Percentiles rank a stretch among this genome's conserved stretches.
Evolutionary conservation across 2,888 invertebrate genomes (phyloP).

Genomic region (Oscheius sp.): DNA sequence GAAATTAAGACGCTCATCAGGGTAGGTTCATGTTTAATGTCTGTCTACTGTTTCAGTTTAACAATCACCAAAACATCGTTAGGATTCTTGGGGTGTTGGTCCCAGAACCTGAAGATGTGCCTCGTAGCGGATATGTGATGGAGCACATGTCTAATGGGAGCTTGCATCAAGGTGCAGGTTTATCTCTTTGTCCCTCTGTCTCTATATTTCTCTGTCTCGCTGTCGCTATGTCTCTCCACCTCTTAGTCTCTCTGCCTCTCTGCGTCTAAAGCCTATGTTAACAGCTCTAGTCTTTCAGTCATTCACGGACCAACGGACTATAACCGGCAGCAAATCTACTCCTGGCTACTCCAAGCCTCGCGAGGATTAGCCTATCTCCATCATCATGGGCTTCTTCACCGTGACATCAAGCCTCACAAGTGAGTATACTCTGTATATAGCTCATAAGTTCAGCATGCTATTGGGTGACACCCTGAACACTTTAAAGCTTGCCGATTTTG

Average conservation of each 20-base stretch:
- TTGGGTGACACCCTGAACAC: neutral
- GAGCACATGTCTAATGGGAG: slow-evolving; percentile 14
- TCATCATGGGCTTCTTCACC: neutral
- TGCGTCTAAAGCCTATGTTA: neutral
- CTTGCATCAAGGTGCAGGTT: neutral
- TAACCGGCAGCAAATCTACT: neutral
- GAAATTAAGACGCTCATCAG: too few species aligned
- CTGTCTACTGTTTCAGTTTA: too few species aligned
- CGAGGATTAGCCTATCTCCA: slow-evolving; percentile 12
- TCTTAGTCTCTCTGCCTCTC: neutral
- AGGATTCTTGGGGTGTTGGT: neutral
- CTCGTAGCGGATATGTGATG: slow-evolving; percentile 7
- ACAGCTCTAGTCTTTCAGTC: neutral
- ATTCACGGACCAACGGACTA: slow-evolving; percentile 4
- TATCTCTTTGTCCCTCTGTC: neutral
- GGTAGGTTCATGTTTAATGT: too few species aligned
- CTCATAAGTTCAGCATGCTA: neutral
- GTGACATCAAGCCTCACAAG: slow-evolving; percentile 13
- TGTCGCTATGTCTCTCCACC: too few species aligned
- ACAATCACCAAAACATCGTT: slow-evolving; percentile 2
- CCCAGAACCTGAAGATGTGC: neutral
- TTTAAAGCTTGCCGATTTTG: slow-evolving; percentile 5
- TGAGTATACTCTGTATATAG: neutral
- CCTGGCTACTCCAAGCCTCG: slow-evolving; percentile 5
- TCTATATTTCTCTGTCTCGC: neutral